Evolutionary conservation across 2,888 invertebrate genomes (phyloP).

Genomic region (Parasteatoda lunata): DNA sequence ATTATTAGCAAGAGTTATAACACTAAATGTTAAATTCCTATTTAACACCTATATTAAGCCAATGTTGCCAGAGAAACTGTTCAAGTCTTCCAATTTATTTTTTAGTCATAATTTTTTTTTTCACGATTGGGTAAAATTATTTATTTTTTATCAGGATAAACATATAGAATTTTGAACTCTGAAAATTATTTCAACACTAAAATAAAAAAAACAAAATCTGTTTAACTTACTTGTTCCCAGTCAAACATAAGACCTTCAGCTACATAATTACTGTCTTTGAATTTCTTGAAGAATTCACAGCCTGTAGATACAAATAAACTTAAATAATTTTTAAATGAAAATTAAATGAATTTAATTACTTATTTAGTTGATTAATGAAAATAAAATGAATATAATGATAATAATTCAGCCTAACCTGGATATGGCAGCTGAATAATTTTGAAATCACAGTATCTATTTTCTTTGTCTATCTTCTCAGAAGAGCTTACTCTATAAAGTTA

Average conservation of each 20-base stretch:
- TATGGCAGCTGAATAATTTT: conserved; percentile 84
- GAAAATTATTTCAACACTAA: neutral
- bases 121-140: too few species aligned
- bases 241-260: conserved; percentile 82
- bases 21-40: too few species aligned
- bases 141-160: too few species aligned
- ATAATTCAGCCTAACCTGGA: conserved; percentile 77
- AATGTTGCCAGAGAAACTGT: too few species aligned
- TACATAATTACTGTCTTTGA: conserved; percentile 82
- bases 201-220: neutral
- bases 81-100: too few species aligned
- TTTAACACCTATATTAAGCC: too few species aligned
- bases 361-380: neutral
- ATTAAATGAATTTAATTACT: neutral
- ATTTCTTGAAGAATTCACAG: conserved; percentile 86
- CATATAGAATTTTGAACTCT: too few species aligned
- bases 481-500: conserved; percentile 81
- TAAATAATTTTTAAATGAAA: neutral
- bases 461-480: conserved; percentile 87
- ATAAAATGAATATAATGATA: conserved; percentile 15
- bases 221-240: conserved; percentile 79
- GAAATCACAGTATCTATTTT: conserved; percentile 83
- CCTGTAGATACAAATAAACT: conserved; percentile 73
- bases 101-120: too few species aligned
- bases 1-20: too few species aligned